phyloP scores from a whole-genome alignment of 2,113 vertebrate genomes.

The Erythrocercus mccallii region DNA sequence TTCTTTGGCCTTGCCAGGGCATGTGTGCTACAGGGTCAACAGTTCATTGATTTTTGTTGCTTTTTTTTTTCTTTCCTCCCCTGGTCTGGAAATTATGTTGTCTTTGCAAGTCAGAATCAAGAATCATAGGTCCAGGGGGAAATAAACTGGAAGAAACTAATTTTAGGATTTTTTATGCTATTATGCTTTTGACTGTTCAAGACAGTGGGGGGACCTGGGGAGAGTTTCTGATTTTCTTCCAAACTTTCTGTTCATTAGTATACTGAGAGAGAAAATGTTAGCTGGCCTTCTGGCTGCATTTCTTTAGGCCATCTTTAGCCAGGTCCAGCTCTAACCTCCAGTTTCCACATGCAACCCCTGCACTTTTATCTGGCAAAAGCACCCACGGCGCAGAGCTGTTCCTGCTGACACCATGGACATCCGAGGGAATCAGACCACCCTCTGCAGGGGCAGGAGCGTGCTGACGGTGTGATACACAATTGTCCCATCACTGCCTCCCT shows the following conservation, averaged over 20 bases:
- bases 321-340: not conserved
- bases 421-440: fast-evolving
- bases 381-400: not conserved
- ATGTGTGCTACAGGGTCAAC: not conserved
- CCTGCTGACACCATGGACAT: not conserved
- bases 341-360: not conserved
- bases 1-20: conserved; percentile 45
- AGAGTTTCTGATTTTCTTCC: not conserved
- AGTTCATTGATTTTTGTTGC: not conserved
- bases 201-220: not conserved
- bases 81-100: not conserved
- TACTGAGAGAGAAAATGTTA: not conserved
- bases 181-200: not conserved
- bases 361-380: not conserved
- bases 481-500: not conserved
- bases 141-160: not conserved
- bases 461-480: not conserved
- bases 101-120: not conserved
- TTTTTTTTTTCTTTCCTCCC: not conserved
- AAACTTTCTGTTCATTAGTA: not conserved
- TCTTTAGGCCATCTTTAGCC: not conserved
- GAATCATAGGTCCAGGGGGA: not conserved
- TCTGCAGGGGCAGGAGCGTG: not conserved
- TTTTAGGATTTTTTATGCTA: not conserved
- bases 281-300: not conserved